Percentiles rank a stretch among this genome's conserved stretches.
phyloP scores from a whole-genome alignment of 2,888 invertebrate genomes.

The Oithona nana region DNA sequence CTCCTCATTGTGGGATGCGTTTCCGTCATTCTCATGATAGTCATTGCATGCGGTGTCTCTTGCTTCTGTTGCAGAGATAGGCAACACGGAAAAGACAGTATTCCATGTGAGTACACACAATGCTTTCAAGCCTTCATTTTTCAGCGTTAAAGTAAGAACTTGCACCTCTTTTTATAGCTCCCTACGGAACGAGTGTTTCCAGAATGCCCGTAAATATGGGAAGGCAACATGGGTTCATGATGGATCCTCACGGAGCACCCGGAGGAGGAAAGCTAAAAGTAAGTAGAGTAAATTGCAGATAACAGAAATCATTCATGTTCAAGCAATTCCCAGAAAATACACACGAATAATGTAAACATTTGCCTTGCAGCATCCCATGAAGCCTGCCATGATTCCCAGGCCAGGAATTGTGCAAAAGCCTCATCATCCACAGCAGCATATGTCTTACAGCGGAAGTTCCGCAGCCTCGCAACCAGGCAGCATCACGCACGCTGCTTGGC shows the following conservation, averaged over 20 bases:
- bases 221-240: constrained; percentile 5
- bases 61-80: constrained; percentile 17
- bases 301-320: no score
- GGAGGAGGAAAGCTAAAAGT: neutral
- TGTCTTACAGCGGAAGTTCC: neutral
- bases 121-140: no score
- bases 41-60: constrained; percentile 17
- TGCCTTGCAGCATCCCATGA: neutral
- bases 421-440: neutral
- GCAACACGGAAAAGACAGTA: constrained; percentile 1
- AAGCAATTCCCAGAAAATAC: neutral
- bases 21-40: constrained; percentile 15
- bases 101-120: constrained; percentile 12
- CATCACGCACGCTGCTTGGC: neutral
- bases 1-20: constrained; percentile 17
- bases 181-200: constrained; percentile 13
- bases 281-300: neutral
- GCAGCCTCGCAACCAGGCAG: neutral
- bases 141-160: no score
- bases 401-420: neutral
- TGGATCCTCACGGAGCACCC: constrained; percentile 14
- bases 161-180: constrained; percentile 11
- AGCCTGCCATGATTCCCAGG: neutral
- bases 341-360: neutral
- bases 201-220: constrained; percentile 13